Base-by-base conservation (phyloP, 2,113 vertebrate genomes). In the Macroglossus sobrinus region DNA sequence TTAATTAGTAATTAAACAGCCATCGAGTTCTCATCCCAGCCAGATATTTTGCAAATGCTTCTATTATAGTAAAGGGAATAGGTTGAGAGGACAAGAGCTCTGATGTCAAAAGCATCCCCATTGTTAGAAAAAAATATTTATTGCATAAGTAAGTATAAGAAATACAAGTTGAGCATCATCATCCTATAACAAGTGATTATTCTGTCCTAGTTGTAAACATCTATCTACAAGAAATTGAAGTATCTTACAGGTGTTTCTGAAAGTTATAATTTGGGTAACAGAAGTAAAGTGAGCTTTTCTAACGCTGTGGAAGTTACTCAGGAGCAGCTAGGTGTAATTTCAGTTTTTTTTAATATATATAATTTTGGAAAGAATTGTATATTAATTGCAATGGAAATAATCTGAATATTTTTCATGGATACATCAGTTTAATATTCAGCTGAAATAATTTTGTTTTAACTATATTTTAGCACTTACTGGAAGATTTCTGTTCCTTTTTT, bases 401-500 rank as follows among this genome's bases (percentile, higher is more conserved):
- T 84, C 35, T 89, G 50, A 75, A 33, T 89, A 28, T 87, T 95
- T 82, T 92, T 82, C 28, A 55, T 86, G 64, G 10, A 26, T 87
- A 10, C 14, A 0, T 76, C 0, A 18, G 3, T 75, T 91, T 89
- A 38, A 47, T 61, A 13, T 92, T 82, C n/a, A 84, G 11, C 43
- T 82, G 45, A 86, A 95, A 81, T 59, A 57, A 89, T 38, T 82
- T 91, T 86, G 15, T 55, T 85, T 84, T 57, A 93, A 57, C 64
- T 47, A 55, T 47, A 57, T 87, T 63, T 91, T 85, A 86, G 63
- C 50, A 84, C 43, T 87, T 53, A 71, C 57, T 90, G n/a, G 84
- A 88, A 91, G 57, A 68, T 63, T 72, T 85, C 8, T 91, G 14
- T 86, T 78, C 5, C 68, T 81, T 61, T 75, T 30, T 96, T 88